These are phyloP conservation scores for Philopotamus ludificatus DNA, from an alignment of 1,140 invertebrate species.

Conservation along the genomic window DNA sequence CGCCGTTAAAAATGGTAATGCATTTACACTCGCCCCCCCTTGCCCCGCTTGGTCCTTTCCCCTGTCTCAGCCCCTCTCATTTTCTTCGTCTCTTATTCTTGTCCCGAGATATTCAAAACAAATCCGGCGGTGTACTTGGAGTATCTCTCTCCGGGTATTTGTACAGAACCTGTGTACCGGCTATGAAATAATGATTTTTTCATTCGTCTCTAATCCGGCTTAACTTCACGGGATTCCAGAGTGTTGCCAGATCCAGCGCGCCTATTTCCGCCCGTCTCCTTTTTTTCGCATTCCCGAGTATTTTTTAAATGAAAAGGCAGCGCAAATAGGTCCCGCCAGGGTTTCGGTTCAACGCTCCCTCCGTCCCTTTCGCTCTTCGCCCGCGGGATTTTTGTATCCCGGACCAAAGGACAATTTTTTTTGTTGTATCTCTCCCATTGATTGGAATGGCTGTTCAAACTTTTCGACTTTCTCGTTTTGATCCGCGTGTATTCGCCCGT, in stretches of 20 bases:
- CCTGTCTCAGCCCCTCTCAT: too few species aligned
- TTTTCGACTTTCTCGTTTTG: not conserved
- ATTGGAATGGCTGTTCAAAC: too few species aligned
- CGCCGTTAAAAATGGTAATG: too few species aligned
- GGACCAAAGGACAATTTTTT: not conserved
- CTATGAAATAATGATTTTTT: constrained; percentile 29
- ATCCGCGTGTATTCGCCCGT: too few species aligned
- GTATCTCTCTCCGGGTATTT: constrained; percentile 15
- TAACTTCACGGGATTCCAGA: constrained; percentile 16
- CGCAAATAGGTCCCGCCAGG: constrained; percentile 18
- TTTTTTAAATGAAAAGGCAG: constrained; percentile 22
- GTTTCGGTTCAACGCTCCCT: constrained; percentile 22
- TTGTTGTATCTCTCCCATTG: not conserved
- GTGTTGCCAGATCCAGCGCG: constrained; percentile 7
- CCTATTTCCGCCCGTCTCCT: constrained; percentile 17
- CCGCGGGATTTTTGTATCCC: not conserved
- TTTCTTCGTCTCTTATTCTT: too few species aligned
- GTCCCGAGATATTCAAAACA: not conserved
- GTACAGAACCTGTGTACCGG: constrained; percentile 18
- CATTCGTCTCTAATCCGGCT: constrained; percentile 21
- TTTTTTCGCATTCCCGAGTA: constrained; percentile 1
- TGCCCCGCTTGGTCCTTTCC: too few species aligned
- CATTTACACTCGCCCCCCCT: too few species aligned
- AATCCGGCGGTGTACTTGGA: not conserved
- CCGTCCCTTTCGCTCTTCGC: not conserved